Evolutionary conservation across 2,888 invertebrate species (phyloP), one percentile per base, ranked within the genome.

Genomic region (Sipha maydis): DNA sequence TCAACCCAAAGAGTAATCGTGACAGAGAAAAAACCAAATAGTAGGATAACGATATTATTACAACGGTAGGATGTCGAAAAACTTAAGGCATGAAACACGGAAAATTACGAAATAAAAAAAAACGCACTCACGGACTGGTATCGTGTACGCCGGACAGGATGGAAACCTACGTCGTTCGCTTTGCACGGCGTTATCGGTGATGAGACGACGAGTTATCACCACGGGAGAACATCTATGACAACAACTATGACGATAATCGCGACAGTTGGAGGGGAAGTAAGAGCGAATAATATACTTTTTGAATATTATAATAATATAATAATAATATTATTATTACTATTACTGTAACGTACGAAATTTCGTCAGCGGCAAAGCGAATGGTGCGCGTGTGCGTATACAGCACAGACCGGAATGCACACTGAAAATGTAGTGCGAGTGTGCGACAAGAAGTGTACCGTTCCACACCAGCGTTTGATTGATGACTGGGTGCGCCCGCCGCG

Each of bases 401-500:
- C 28, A 54, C 73, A 25, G 41, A 61, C 31, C 86, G 86, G 80
- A 88, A 88, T 88, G 86, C 73, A 25, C 71, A 25, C 41, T 54
- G n/a, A 76, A 77, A 77, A 76, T 28, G 61, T 34, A 19, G 67
- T 67, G 38, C n/a, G 25, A 38, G n/a, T 21, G 73, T 75, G 71
- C 83, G 48, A 71, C 41, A 48, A 71, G 73, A n/a, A 71, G 48
- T 34, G 48, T n/a, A 79, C 85, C 85, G 79, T 8, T 25, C 75
- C 11, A 25, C 80, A 75, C 80, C 25, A 80, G 31, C 86, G 80
- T 75, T 73, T 88, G 86, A 88, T 88, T 88, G 86, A 88, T 80
- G 86, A 88, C 86, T 88, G 86, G 86, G 85, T 85, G 78, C 78
- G 78, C 71, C 75, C 78, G 78, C 78, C 41, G 76, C 75, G 38